phyloP scores from a whole-genome alignment of 2,113 vertebrate genomes.

The Butorides virescens region DNA sequence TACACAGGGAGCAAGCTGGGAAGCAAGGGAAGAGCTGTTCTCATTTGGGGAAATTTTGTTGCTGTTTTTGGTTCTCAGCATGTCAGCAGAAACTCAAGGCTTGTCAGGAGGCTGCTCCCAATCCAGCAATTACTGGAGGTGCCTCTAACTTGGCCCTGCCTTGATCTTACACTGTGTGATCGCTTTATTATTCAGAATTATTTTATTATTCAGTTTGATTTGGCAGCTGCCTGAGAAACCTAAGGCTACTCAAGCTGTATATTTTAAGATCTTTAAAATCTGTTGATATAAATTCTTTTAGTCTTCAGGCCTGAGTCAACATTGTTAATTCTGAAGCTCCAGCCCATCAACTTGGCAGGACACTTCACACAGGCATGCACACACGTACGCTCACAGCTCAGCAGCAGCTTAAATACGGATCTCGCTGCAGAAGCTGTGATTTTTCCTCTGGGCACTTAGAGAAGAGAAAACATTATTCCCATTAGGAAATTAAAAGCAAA shows the following conservation, averaged over 20 bases:
- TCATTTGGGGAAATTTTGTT: neutral
- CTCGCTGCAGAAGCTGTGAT: neutral
- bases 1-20: neutral
- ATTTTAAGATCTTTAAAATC: conserved; percentile 75
- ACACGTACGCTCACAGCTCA: neutral
- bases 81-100: conserved; percentile 55
- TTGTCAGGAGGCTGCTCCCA: conserved; percentile 60
- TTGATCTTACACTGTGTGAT: conserved; percentile 66
- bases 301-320: conserved; percentile 70
- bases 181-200: conserved; percentile 72
- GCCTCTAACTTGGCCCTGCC: conserved; percentile 62
- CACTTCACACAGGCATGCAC: neutral
- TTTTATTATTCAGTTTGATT: conserved; percentile 81
- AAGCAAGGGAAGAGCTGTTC: neutral
- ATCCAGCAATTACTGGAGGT: conserved; percentile 72
- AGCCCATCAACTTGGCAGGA: conserved; percentile 37
- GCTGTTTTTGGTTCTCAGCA: conserved; percentile 10
- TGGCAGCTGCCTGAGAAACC: conserved; percentile 70
- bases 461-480: neutral
- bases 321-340: conserved; percentile 67
- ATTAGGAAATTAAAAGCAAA: neutral
- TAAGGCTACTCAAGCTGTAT: conserved; percentile 71
- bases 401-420: neutral
- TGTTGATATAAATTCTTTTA: conserved; percentile 71
- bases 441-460: neutral